phyloP scores from a whole-genome alignment of 2,113 vertebrate genomes.

The Ivindomyrus marchei region DNA sequence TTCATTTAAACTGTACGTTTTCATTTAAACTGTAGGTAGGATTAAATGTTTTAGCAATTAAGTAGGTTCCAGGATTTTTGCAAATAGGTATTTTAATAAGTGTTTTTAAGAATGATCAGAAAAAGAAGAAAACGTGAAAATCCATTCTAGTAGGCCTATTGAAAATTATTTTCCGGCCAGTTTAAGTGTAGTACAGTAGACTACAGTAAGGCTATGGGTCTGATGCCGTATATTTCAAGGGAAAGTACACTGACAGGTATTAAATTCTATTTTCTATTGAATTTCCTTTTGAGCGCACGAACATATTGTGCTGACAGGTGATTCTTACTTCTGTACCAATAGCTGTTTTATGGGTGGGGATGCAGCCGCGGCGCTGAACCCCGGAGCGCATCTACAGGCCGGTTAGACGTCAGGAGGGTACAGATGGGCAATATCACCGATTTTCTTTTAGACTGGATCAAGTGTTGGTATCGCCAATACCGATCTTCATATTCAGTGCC shows the following conservation, averaged over 20 bases:
- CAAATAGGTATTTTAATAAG: background rate
- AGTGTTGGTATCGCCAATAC: background rate
- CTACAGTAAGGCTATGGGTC: background rate
- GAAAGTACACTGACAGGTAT: background rate
- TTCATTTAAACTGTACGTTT: background rate
- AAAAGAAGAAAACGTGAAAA: background rate
- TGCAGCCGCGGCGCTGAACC: background rate
- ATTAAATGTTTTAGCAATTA: background rate
- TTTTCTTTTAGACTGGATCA: background rate
- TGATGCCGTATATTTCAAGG: background rate
- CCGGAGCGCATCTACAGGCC: background rate
- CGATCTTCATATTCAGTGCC: background rate
- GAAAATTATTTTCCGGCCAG: background rate
- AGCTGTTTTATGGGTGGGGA: background rate
- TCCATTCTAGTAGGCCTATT: background rate
- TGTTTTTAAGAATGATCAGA: background rate
- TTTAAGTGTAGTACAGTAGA: background rate
- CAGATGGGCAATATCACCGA: background rate
- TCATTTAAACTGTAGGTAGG: background rate
- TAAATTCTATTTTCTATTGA: background rate
- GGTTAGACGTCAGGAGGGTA: background rate
- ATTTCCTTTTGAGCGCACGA: background rate
- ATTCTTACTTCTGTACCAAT: background rate
- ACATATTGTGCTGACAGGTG: background rate
- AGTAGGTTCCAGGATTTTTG: background rate